Base-by-base conservation (phyloP, 2,797 vertebrate genomes). In the Chiroxiphia lanceolata region DNA sequence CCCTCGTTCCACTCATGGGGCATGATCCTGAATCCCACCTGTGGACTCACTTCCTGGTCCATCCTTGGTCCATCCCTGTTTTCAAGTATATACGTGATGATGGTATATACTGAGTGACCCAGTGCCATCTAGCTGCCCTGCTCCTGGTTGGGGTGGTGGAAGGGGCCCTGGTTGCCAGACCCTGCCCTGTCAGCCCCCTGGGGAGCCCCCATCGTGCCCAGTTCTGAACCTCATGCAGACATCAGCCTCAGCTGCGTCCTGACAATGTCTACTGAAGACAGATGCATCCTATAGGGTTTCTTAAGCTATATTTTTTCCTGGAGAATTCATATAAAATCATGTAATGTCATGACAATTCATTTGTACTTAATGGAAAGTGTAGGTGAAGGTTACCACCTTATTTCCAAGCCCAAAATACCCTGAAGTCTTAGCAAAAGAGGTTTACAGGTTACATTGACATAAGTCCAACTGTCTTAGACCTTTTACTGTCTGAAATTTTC, bases 191-290 rank as follows among this genome's bases (percentile, higher is more conserved):
- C 1, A 3, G 19, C 44, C 5, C 2, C 6, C 4, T 42, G 33
- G 7, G n/a, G 20, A 61, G 6, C 1, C 2, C 9, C 11, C 10
- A 11, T 3, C 1, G 1, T 3, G 40, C 15, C 5, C 1, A 6
- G 10, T 11, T 36, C 27, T 51, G 14, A 38, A 3, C 3, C 9
- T 23, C 21, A 22, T 16, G 20, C 12, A 61, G 11, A 13, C 7
- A 15, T 27, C 3, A 17, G 20, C 20, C 23, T 36, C 20, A 18
- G 8, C 14, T 51, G 6, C 5, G 3, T 22, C 10, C 63, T 60
- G 26, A 48, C 5, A 57, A 47, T 13, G 2, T 34, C 23, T 54
- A 0, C 38, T 59, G 48, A 29, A 54, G 44, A 42, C 14, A 63
- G 6, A 3, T 26, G 3, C 23, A 47, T 71, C 23, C 29, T 33